These are phyloP conservation scores for Cheilosia soror DNA, from an alignment of 2,888 invertebrate genomes.

Conservation along the genomic window DNA sequence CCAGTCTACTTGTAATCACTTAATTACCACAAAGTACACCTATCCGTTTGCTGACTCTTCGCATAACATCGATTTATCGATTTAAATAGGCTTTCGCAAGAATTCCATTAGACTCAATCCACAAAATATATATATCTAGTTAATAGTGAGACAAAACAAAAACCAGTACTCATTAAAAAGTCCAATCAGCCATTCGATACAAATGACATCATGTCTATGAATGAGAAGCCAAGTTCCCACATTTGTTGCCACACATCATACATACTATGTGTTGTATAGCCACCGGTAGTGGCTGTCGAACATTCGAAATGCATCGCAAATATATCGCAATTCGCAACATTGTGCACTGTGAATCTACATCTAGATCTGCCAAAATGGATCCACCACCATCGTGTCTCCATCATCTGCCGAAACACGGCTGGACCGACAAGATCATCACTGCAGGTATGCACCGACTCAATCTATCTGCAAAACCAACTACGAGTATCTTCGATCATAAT, in stretches of 20 bases:
- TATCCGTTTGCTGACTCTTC: background rate
- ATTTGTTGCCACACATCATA: constrained; percentile 59
- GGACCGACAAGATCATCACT: constrained; percentile 37
- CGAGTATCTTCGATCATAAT: constrained; percentile 70
- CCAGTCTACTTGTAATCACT: constrained; percentile 47
- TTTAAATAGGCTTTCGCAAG: constrained; percentile 31
- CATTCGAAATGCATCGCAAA: constrained; percentile 50
- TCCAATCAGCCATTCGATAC: constrained; percentile 54
- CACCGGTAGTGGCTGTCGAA: background rate
- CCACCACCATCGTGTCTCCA: constrained; percentile 23
- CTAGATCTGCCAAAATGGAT: constrained; percentile 70
- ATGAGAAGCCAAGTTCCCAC: constrained; percentile 48
- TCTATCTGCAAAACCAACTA: constrained; percentile 12
- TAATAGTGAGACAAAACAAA: constrained; percentile 32
- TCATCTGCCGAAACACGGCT: constrained; percentile 12
- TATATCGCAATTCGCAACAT: constrained; percentile 40
- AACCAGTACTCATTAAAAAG: constrained; percentile 63
- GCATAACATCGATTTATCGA: background rate
- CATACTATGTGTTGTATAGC: background rate
- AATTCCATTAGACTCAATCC: constrained; percentile 56
- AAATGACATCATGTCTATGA: constrained; percentile 60
- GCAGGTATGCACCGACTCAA: constrained; percentile 8
- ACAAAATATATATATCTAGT: background rate
- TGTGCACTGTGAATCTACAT: constrained; percentile 37
- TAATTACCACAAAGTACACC: constrained; percentile 52